These are phyloP conservation scores for Plagiodera versicolora DNA, from an alignment of 2,888 invertebrate species.

Conservation along the genomic window DNA sequence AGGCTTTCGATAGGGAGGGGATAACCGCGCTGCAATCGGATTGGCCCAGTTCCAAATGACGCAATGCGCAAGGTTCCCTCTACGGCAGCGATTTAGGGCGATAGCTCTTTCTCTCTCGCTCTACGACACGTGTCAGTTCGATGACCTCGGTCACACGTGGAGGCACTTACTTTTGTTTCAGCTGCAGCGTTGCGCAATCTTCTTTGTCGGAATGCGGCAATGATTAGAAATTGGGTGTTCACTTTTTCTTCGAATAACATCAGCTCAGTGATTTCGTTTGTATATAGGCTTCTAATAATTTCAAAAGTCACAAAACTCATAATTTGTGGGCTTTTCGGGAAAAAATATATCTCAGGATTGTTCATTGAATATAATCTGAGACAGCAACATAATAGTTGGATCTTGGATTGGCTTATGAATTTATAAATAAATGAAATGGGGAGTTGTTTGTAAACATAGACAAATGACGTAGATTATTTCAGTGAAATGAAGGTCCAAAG, in stretches of 20 bases:
- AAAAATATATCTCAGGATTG: too few relatives aligned
- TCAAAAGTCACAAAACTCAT: too few relatives aligned
- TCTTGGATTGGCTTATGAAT: too few relatives aligned
- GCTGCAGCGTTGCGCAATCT: constrained; percentile 44
- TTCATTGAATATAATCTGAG: too few relatives aligned
- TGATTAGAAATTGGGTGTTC: constrained; percentile 4
- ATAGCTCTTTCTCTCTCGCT: constrained; percentile 37
- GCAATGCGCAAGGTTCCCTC: constrained; percentile 44
- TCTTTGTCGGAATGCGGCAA: constrained; percentile 37
- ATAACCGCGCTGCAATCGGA: constrained; percentile 31
- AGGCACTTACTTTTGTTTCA: constrained; percentile 41
- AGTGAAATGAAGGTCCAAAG: too few relatives aligned
- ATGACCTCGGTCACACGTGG: constrained; percentile 42
- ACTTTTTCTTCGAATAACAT: not conserved
- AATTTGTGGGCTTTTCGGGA: too few relatives aligned
- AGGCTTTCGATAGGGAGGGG: constrained; percentile 34
- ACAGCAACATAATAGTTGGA: too few relatives aligned
- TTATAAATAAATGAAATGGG: too few relatives aligned
- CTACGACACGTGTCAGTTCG: constrained; percentile 48
- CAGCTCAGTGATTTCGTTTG: not conserved
- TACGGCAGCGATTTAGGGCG: constrained; percentile 23
- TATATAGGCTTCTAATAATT: too few relatives aligned
- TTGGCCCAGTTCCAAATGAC: constrained; percentile 43
- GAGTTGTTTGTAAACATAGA: too few relatives aligned
- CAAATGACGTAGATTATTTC: too few relatives aligned